Evolutionary conservation across 2,888 invertebrate species (phyloP), one percentile per base, ranked within the genome.

Genomic region (Callyntrura guangdongensis): DNA sequence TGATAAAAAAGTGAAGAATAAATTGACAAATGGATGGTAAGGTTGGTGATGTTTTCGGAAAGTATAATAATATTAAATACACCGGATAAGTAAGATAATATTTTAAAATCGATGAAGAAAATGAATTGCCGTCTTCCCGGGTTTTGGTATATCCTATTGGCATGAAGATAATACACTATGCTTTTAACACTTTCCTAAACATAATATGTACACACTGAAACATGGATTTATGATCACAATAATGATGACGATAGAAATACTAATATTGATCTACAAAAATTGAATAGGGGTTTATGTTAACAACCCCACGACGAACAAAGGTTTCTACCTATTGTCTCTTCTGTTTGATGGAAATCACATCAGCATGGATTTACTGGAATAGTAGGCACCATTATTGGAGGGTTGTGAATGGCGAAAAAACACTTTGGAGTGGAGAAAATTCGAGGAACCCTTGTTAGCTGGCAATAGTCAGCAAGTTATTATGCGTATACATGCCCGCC

Each of bases 381-480:
- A 22, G 61, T 22, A 61, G 5, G 14, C 64, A 27, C 27, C 53
- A 53, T 53, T 14, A 53, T 56, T 5, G 56, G n/a, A 61, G 17
- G 61, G 59, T 17, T 59, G 9, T 6, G 59, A 17, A 59, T 3
- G 53, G 14, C n/a, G 4, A 59, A 14, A 9, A 17, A 14, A 59
- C 17, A n/a, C 59, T 17, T 0, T 5, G 6, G 64, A 11, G 69
- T 36, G 36, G 17, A 69, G 45, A 69, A 69, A 27, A 36, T 69
- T 69, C n/a, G 8, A 14, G 17, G 36, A 36, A n/a, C 69, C 69
- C 77, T 14, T 53, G 22, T 25, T 77, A 77, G 25, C 22, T 53
- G n/a, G 47, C 47, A 1, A 53, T 22, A 27, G 89, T 89, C 83
- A 89, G 89, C 89, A 88, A 82, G 82, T 88, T 88, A 88, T 79